phyloP scores from a whole-genome alignment of 2,797 vertebrate species.

The Brotogeris chrysoptera region DNA sequence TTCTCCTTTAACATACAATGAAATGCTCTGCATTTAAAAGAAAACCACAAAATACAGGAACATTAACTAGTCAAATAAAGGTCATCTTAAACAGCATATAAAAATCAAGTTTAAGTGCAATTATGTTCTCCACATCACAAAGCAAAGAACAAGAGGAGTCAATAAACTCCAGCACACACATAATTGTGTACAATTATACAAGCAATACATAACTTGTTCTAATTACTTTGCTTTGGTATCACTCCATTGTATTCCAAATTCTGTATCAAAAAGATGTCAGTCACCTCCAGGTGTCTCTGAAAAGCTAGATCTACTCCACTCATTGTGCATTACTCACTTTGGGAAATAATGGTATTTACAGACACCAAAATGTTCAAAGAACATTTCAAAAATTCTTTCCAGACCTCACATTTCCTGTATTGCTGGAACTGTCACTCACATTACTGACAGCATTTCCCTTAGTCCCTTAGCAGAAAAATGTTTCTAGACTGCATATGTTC shows the following conservation, averaged over 20 bases:
- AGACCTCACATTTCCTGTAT: neutral
- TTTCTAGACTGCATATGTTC: neutral
- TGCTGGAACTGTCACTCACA: neutral
- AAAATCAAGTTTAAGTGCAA: neutral
- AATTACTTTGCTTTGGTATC: neutral
- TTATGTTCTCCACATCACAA: neutral
- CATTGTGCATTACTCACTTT: neutral
- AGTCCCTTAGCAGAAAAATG: neutral
- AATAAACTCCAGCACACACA: neutral
- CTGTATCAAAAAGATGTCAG: neutral
- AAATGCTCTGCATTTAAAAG: neutral
- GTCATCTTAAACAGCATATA: neutral
- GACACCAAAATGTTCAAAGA: neutral
- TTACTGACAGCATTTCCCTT: neutral
- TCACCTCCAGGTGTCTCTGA: neutral
- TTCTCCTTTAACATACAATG: neutral
- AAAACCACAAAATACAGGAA: neutral
- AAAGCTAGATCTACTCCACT: neutral
- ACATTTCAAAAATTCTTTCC: neutral
- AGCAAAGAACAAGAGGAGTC: neutral
- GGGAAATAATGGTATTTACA: neutral
- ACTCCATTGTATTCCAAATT: neutral
- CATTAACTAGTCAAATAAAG: neutral
- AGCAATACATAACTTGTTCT: neutral
- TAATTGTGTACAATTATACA: neutral